Evolutionary conservation across 2,113 vertebrate species (phyloP), one percentile per base, ranked within the genome.

Genomic region (Nettapus auritus): DNA sequence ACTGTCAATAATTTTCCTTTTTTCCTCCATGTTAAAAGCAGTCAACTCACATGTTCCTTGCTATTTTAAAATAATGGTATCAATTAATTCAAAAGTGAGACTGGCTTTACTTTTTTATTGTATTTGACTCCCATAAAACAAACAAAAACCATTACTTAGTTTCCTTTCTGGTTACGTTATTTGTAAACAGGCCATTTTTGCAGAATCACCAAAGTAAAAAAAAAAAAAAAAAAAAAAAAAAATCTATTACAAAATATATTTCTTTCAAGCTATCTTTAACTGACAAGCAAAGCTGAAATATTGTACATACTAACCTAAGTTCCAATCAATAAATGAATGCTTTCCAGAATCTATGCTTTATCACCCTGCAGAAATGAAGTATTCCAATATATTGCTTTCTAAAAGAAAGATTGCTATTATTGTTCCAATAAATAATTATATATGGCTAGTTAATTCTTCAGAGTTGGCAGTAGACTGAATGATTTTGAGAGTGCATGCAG

Each of bases 381-480:
- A 55, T 60, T 90, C 60, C 69, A 76, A 84, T 75, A 79, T 79
- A 89, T 14, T 56, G 57, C 73, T 90, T 92, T 91, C 69, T 84
- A 50, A 88, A 92, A 86, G 66, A 97, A 94, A 94, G 89, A 56
- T 52, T 77, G 29, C 48, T 79, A 22, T 93, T 66, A 79, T 73
- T 66, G 16, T 79, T 94, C n/a, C 50, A 85, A 71, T 73, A 88
- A 93, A 91, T 82, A 94, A 83, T 82, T 92, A 79, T 62, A 44
- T 40, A 44, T 20, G 81, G 77, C 57, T 85, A 77, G 48, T 70
- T 82, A 95, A 93, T 91, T 91, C 53, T n/a, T 92, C 62, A 75
- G 64, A 63, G 60, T 17, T 5, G 25, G 64, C 82, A 74, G 8
- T 42, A 81, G 52, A 40, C 42, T 62, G 76, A 48, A 20, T 25